Evolutionary conservation across 2,797 vertebrate species (phyloP).

Genomic region (Remorina albescens): DNA sequence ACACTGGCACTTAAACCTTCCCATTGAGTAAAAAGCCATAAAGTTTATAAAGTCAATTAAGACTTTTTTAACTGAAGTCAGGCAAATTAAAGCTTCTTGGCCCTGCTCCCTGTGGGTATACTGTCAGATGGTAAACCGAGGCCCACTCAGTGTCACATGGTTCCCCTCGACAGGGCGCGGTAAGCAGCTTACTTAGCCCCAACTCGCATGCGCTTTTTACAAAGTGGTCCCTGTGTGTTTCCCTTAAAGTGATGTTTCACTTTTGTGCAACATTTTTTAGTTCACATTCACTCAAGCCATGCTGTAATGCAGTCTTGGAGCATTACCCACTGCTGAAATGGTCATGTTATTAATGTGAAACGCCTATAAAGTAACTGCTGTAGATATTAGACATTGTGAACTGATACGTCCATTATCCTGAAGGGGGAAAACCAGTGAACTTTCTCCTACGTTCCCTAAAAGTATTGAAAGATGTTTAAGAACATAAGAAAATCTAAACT

Average conservation of each 20-base stretch:
- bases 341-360: background rate
- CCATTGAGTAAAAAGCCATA: conserved; percentile 70
- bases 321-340: background rate
- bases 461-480: no score
- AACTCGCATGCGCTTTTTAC: conserved; percentile 56
- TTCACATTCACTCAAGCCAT: background rate
- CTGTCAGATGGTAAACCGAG: conserved; percentile 72
- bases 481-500: no score
- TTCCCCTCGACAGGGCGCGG: conserved; percentile 57
- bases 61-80: conserved; percentile 69
- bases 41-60: conserved; percentile 83
- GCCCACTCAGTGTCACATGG: conserved; percentile 67
- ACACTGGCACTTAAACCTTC: conserved; percentile 74
- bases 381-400: background rate
- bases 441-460: background rate
- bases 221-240: conserved; percentile 24
- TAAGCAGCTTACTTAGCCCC: conserved; percentile 71
- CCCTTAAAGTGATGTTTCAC: conserved; percentile 47
- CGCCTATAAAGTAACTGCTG: background rate
- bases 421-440: conserved; percentile 6
- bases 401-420: background rate
- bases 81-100: conserved; percentile 74
- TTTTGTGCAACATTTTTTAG: conserved; percentile 25
- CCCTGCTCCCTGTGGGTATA: conserved; percentile 59
- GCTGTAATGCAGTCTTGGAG: background rate